Evolutionary conservation across 2,888 invertebrate species (phyloP).

Genomic region (Pyrochroa serraticornis): DNA sequence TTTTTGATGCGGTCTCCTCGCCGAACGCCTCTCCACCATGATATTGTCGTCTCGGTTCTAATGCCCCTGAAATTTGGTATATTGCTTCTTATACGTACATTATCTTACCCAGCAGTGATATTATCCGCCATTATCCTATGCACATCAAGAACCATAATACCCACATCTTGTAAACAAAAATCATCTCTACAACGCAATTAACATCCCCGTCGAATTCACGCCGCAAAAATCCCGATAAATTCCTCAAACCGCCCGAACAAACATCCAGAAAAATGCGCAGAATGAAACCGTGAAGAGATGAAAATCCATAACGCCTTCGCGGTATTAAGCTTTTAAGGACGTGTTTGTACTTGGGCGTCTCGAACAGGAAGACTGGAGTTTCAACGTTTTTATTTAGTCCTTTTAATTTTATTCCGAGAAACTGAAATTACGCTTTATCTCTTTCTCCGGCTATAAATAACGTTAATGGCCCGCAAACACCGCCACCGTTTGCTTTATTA

Average conservation of each 20-base stretch:
- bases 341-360: conserved; percentile 9
- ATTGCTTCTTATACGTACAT: conserved; percentile 31
- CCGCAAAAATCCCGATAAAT: conserved; percentile 1
- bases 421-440: too few species aligned
- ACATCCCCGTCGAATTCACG: conserved; percentile 9
- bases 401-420: too few species aligned
- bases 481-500: too few species aligned
- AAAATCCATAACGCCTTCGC: conserved; percentile 23
- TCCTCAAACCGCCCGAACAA: too few species aligned
- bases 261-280: too few species aligned
- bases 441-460: too few species aligned
- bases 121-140: conserved; percentile 28
- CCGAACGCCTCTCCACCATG: conserved; percentile 36
- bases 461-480: too few species aligned
- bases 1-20: conserved; percentile 43
- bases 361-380: too few species aligned
- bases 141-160: not conserved
- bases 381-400: too few species aligned
- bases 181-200: conserved; percentile 4
- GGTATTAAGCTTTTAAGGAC: conserved; percentile 18
- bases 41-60: conserved; percentile 41
- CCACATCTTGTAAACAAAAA: conserved; percentile 3
- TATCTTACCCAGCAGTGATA: conserved; percentile 26
- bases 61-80: conserved; percentile 32
- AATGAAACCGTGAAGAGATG: conserved; percentile 5